Evolutionary conservation across 1,140 invertebrate species (phyloP).

Genomic region (fruit fly (Drosophila melanogaster)): Release_6_plus_ISO1_MT NT_033779.5:3031501-3032000

Average conservation of each 20-base stretch:
- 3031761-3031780: conserved; percentile 70
- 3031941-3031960: conserved; percentile 51
- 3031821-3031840: conserved; percentile 73
- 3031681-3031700: conserved; percentile 79
- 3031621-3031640: conserved; percentile 70
- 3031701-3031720: conserved; percentile 85
- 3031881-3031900: conserved; percentile 83
- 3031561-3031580: conserved; percentile 32
- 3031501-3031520: conserved; percentile 57
- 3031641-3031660: conserved; percentile 71
- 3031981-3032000: conserved; percentile 70
- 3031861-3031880: conserved; percentile 85
- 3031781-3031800: conserved; percentile 84
- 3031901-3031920: not conserved
- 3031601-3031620: conserved; percentile 74
- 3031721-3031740: conserved; percentile 84
- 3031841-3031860: conserved; percentile 83
- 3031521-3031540: conserved; percentile 59
- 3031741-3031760: conserved; percentile 79
- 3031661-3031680: conserved; percentile 76
- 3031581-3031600: conserved; percentile 44
- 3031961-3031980: conserved; percentile 74
- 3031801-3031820: conserved; percentile 85
- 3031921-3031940: no score
- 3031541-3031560: conserved; percentile 43